Conservation (phyloP, 2,888 invertebrate genomes). For the Itoplectis maculator region DNA sequence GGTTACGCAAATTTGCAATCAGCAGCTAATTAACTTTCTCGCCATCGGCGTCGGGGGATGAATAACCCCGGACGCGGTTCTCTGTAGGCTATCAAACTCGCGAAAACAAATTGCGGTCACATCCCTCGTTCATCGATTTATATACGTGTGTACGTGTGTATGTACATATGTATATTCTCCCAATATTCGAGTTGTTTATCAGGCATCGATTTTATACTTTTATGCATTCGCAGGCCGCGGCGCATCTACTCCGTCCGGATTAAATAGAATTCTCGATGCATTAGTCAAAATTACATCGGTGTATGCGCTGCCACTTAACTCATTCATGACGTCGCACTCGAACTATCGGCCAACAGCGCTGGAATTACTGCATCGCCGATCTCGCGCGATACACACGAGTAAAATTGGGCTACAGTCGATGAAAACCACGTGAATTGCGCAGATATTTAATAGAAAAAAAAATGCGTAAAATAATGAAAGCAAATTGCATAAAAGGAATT, state of each 20-base stretch:
- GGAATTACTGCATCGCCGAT: neutral
- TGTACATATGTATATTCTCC: neutral
- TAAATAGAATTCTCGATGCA: conserved; percentile 21
- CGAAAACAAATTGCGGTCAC: neutral
- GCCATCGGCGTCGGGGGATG: neutral
- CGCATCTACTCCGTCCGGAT: neutral
- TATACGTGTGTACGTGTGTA: too few relatives aligned
- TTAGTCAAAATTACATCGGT: conserved; percentile 4
- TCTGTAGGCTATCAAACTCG: neutral
- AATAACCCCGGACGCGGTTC: neutral
- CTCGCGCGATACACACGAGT: neutral
- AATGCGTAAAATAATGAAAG: too few relatives aligned
- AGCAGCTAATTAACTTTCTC: neutral
- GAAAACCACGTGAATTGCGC: too few relatives aligned
- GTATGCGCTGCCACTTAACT: neutral
- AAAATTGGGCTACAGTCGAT: conserved; percentile 17
- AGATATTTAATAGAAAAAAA: too few relatives aligned
- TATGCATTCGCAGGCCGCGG: neutral
- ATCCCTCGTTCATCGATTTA: neutral
- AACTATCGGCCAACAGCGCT: neutral
- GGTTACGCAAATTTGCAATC: conserved; percentile 2
- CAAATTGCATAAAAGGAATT: too few relatives aligned
- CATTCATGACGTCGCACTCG: neutral
- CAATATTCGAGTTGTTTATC: conserved; percentile 47
- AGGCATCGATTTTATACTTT: conserved; percentile 23